Evolutionary conservation across 1,140 invertebrate species (phyloP), one percentile per base, ranked within the genome.

Genomic region (Coenobita brevimanus): DNA sequence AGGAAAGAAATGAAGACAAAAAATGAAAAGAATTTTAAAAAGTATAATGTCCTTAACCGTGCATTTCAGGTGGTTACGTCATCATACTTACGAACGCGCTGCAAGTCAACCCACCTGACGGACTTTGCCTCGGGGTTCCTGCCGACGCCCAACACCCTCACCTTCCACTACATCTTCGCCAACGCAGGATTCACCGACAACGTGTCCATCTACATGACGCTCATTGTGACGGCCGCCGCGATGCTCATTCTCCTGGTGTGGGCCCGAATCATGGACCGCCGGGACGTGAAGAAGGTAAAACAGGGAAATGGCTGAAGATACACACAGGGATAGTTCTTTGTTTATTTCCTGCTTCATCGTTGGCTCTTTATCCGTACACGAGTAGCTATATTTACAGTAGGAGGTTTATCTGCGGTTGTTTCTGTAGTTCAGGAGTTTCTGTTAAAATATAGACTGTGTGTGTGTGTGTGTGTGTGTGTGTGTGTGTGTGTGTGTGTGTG

Each of bases 111-210:
- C 67, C 94, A 94, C 91, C 91, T 94, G 91, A 94, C 94, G 10
- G 93, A 93, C 30, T 94, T 94, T 91, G 94, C 93, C 4, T 92
- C 93, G 24, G 93, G 94, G 87, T 93, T 94, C 78, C 93, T 93
- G 64, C 93, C 93, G 0, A 92, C 92, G 50, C 93, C 93, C 0
- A 94, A 94, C 91, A 93, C 93, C 4, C 93, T 94, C 41, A 93
- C 94, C 91, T 94, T 94, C 90, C 91, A 89, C 57, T 94, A 94
- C 79, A 93, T 94, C 0, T 94, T 94, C 92, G 92, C 92, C 21
- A 91, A 92, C 78, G 92, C 92, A 10, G 93, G 93, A 60, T 94
- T 94, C 90, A 89, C 91, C 4, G 93, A 93, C 90, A 94, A 94
- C 91, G 92, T 93, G 1, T 93, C 94, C 2, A 92, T 94, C 73